Conservation (phyloP, 1,140 invertebrate genomes). For the Apis cerana region DNA sequence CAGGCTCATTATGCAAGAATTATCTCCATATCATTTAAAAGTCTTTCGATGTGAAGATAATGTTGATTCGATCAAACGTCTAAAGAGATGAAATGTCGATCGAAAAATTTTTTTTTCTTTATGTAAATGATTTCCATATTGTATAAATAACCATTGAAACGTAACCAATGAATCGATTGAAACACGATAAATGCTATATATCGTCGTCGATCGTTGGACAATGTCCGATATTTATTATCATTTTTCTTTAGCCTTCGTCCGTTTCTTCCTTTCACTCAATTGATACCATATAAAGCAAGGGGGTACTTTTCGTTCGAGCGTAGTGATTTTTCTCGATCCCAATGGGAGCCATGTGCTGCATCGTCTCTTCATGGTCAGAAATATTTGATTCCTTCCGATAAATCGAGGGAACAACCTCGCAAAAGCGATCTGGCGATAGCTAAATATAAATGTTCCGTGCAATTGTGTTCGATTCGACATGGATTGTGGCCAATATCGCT, state of each 20-base stretch:
- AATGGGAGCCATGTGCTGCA: conserved; percentile 17
- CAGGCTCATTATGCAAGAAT: conserved; percentile 4
- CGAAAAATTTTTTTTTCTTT: too few relatives aligned
- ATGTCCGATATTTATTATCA: conserved; percentile 18
- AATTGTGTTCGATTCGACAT: neutral
- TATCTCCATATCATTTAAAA: neutral
- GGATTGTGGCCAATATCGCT: too few relatives aligned
- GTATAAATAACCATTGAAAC: too few relatives aligned
- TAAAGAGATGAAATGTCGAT: neutral
- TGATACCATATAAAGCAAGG: conserved; percentile 6
- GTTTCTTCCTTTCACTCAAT: neutral
- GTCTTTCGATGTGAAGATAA: neutral
- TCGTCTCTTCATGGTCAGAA: conserved; percentile 3
- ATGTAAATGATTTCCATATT: too few relatives aligned
- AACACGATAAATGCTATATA: too few relatives aligned
- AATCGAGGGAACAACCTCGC: neutral
- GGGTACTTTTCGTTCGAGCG: conserved; percentile 34
- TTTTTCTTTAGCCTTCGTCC: conserved; percentile 12
- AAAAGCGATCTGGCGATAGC: neutral
- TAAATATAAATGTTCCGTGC: neutral
- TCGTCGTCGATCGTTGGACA: too few relatives aligned
- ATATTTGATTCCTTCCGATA: conserved; percentile 23
- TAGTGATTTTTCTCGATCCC: conserved; percentile 42
- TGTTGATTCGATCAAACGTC: neutral
- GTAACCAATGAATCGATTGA: too few relatives aligned